phyloP scores from a whole-genome alignment of 1,140 invertebrate genomes.

The Chironomus tepperi region DNA sequence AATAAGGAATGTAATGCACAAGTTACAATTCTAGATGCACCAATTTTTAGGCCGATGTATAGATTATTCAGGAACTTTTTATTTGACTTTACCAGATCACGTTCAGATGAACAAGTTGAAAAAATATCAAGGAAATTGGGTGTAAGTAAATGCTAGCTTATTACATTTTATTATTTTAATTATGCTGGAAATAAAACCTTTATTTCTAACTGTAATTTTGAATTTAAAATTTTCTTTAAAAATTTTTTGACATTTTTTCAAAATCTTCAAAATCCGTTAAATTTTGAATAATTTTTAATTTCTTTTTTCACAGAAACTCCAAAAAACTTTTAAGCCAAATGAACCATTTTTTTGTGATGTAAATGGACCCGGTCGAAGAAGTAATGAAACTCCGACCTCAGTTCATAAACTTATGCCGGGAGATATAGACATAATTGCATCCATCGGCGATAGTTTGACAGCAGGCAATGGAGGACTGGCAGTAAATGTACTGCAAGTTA shows the following conservation, averaged over 20 bases:
- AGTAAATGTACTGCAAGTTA: slow-evolving; percentile 39
- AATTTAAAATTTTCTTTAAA: slow-evolving; percentile 27
- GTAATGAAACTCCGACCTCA: slow-evolving; percentile 38
- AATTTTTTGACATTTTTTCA: slow-evolving; percentile 29
- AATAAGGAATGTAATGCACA: neutral
- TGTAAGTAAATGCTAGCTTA: neutral
- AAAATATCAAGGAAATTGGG: neutral
- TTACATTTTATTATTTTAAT: neutral
- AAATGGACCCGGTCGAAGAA: slow-evolving; percentile 36
- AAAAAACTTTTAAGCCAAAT: slow-evolving; percentile 32
- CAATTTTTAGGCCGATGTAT: neutral
- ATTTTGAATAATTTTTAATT: slow-evolving; percentile 50
- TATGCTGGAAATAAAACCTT: neutral
- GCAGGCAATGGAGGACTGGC: slow-evolving; percentile 52
- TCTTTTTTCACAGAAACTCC: slow-evolving; percentile 31
- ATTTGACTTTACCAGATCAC: neutral
- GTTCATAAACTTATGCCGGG: slow-evolving; percentile 52
- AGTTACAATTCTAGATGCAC: neutral
- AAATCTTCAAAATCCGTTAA: slow-evolving; percentile 37
- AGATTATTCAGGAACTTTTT: neutral
- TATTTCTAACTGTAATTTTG: neutral
- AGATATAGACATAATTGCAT: slow-evolving; percentile 58
- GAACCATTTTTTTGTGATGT: slow-evolving; percentile 35
- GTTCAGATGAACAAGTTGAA: neutral
- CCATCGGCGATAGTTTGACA: slow-evolving; percentile 61